These are phyloP conservation scores for Chrysolina oricalcia DNA, from an alignment of 2,888 invertebrate species.

Conservation along the genomic window DNA sequence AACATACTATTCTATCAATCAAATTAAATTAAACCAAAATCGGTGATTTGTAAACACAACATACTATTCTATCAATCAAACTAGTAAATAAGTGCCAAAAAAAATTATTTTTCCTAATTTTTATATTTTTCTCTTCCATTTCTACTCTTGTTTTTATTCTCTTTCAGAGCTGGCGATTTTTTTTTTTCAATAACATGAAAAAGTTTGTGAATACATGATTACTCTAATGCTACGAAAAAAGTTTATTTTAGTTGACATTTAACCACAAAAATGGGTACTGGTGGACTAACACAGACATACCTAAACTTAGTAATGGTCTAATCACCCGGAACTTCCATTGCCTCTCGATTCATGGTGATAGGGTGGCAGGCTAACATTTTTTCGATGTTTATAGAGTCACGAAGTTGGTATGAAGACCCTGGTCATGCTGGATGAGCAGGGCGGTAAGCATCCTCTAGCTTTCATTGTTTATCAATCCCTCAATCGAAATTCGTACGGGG, in stretches of 20 bases:
- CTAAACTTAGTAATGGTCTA: slow-evolving; percentile 1
- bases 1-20: too few species aligned
- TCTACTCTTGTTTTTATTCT: background rate
- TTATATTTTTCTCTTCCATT: too few species aligned
- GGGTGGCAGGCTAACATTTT: slow-evolving; percentile 57
- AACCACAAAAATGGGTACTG: slow-evolving; percentile 22
- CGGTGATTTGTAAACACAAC: too few species aligned
- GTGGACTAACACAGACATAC: slow-evolving; percentile 41
- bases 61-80: too few species aligned
- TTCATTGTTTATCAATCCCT: slow-evolving; percentile 55
- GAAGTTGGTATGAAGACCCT: slow-evolving; percentile 99
- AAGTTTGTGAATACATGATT: slow-evolving; percentile 20
- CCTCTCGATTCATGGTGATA: slow-evolving; percentile 22
- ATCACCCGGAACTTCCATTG: background rate
- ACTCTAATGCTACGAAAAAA: background rate
- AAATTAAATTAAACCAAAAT: too few species aligned
- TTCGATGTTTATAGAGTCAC: slow-evolving; percentile 93
- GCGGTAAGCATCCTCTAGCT: slow-evolving; percentile 90
- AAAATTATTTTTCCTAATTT: too few species aligned
- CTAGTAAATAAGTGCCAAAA: too few species aligned
- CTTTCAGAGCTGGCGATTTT: background rate
- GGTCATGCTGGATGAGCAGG: slow-evolving; percentile 99
- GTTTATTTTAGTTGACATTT: slow-evolving; percentile 16
- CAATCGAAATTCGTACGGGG: slow-evolving; percentile 29
- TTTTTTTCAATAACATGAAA: background rate